Conservation (phyloP, 2,888 invertebrate genomes). For the Scaeva pyrastri region DNA sequence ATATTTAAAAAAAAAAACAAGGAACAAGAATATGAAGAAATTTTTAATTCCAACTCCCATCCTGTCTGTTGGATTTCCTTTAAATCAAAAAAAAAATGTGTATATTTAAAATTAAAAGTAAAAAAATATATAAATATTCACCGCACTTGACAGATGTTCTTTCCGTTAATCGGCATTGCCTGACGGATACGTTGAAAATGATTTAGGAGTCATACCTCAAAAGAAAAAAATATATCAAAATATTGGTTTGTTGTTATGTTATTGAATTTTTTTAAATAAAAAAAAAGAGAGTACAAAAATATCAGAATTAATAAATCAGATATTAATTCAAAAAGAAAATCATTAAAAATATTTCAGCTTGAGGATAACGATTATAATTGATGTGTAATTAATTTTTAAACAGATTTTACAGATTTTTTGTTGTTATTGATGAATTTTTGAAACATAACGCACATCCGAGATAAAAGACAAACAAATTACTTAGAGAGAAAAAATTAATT, state of each 20-base stretch:
- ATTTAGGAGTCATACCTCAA: background rate
- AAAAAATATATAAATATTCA: background rate
- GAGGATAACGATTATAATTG: background rate
- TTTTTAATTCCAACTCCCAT: background rate
- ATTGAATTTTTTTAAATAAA: background rate
- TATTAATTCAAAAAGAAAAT: conserved; percentile 13
- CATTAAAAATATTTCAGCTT: background rate
- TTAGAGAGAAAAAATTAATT: background rate
- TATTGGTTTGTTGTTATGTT: background rate
- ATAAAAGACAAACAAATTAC: background rate
- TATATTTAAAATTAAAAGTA: background rate
- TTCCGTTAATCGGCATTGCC: background rate
- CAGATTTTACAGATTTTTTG: background rate
- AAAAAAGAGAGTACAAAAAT: conserved; percentile 7
- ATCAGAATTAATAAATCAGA: background rate
- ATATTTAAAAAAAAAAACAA: background rate
- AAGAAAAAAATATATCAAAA: background rate
- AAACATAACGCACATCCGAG: background rate
- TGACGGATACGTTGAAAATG: conserved; percentile 6
- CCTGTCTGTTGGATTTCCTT: background rate
- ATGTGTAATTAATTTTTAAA: background rate
- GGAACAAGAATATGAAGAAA: background rate
- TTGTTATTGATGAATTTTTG: background rate
- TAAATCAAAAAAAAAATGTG: background rate
- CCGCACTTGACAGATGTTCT: background rate